phyloP scores from a whole-genome alignment of 2,113 vertebrate genomes.

The Agapornis roseicollis region DNA sequence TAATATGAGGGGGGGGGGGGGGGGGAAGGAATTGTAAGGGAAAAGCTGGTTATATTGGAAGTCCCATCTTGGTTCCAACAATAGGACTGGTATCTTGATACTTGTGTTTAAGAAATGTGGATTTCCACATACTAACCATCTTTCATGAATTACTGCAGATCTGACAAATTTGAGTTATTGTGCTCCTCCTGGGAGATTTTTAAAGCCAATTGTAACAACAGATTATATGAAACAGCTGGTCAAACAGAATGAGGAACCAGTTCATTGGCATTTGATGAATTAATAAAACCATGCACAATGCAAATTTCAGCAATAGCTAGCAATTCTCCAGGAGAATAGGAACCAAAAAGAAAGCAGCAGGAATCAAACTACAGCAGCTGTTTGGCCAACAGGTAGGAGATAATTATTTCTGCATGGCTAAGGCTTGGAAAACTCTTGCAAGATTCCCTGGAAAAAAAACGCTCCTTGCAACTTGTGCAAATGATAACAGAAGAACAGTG shows the following conservation, averaged over 20 bases:
- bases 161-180: constrained; percentile 40
- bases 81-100: neutral
- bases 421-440: neutral
- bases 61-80: neutral
- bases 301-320: constrained; percentile 55
- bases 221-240: constrained; percentile 68
- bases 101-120: constrained; percentile 27
- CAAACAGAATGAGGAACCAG: constrained; percentile 58
- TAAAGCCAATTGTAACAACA: constrained; percentile 55
- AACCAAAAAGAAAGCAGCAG: neutral
- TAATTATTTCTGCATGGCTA: neutral
- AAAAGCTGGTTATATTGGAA: constrained; percentile 12
- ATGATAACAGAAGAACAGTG: neutral
- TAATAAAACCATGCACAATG: constrained; percentile 60
- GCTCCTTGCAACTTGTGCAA: neutral
- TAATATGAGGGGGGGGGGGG: neutral
- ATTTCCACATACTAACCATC: constrained; percentile 45
- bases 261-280: constrained; percentile 62
- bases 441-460: neutral
- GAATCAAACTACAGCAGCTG: neutral
- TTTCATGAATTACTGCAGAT: constrained; percentile 45
- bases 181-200: constrained; percentile 45
- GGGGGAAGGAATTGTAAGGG: neutral
- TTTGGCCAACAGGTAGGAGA: constrained; percentile 32
- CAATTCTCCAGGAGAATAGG: constrained; percentile 4